Percentiles rank a stretch among this genome's conserved stretches.
Evolutionary conservation across 1,140 invertebrate genomes (phyloP).

Genomic region (Ruditapes philippinarum): DNA sequence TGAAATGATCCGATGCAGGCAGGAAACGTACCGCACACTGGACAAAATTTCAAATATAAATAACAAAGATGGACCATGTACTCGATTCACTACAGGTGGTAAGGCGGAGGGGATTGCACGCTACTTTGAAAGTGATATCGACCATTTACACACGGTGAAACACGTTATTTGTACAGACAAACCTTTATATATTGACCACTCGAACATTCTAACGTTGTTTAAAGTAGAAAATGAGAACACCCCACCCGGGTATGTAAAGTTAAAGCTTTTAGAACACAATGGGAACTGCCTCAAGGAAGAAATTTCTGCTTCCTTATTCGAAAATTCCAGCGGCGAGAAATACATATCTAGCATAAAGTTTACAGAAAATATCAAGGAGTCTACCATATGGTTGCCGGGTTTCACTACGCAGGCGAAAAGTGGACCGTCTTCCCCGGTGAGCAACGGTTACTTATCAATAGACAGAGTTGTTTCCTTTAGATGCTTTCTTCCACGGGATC

Average conservation of each 20-base stretch:
- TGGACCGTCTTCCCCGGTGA: background rate
- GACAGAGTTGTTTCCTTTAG: background rate
- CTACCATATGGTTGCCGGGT: background rate
- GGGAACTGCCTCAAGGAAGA: background rate
- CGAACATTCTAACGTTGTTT: background rate
- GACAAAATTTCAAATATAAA: background rate
- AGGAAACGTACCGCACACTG: background rate
- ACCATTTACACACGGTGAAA: background rate
- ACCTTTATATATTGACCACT: background rate
- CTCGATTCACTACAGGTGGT: background rate
- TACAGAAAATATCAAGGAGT: background rate
- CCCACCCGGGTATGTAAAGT: background rate
- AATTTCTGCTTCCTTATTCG: background rate
- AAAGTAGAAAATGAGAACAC: background rate
- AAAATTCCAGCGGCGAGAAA: background rate
- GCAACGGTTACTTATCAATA: background rate
- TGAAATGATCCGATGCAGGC: background rate
- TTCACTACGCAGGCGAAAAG: background rate
- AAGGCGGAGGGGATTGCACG: background rate
- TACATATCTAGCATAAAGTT: background rate
- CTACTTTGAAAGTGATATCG: background rate
- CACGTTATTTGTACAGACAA: background rate
- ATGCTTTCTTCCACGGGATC: background rate
- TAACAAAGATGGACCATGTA: constrained; percentile 3
- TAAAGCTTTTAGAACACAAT: background rate